Conservation (phyloP, 35 echinoderm and acorn worm genomes). For the Ptychodera flava region DNA sequence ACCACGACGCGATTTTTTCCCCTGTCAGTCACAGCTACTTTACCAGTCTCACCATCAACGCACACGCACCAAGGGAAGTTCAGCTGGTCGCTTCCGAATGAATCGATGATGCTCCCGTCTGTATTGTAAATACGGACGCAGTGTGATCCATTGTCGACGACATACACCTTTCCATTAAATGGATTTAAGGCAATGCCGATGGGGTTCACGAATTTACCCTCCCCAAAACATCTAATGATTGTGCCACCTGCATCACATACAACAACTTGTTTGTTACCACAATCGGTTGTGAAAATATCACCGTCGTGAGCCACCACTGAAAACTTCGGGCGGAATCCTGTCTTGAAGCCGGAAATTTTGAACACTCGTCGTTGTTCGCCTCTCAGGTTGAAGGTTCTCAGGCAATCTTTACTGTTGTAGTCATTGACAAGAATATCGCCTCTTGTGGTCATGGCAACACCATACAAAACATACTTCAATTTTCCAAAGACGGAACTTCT, state of each 20-base stretch:
- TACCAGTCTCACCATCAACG: not conserved
- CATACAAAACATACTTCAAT: not conserved
- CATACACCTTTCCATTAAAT: not conserved
- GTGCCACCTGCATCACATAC: not conserved
- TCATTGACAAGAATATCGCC: not conserved
- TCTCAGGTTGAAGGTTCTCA: not conserved
- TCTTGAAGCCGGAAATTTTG: not conserved
- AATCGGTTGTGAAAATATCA: not conserved
- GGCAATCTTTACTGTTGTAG: not conserved
- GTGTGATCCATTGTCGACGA: not conserved
- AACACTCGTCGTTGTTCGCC: not conserved
- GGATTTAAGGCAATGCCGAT: not conserved
- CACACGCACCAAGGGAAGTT: not conserved
- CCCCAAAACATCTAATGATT: not conserved
- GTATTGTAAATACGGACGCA: not conserved
- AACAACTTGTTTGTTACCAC: not conserved
- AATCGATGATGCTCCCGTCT: not conserved
- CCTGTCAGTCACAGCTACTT: not conserved
- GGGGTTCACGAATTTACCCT: not conserved
- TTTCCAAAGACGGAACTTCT: not conserved
- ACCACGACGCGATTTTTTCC: not conserved
- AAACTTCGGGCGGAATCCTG: not conserved
- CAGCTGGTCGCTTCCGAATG: not conserved
- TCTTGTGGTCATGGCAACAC: not conserved
- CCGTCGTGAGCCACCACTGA: not conserved